Evolutionary conservation across 2,113 vertebrate genomes (phyloP).

Genomic region (Hepsetus odoe): DNA sequence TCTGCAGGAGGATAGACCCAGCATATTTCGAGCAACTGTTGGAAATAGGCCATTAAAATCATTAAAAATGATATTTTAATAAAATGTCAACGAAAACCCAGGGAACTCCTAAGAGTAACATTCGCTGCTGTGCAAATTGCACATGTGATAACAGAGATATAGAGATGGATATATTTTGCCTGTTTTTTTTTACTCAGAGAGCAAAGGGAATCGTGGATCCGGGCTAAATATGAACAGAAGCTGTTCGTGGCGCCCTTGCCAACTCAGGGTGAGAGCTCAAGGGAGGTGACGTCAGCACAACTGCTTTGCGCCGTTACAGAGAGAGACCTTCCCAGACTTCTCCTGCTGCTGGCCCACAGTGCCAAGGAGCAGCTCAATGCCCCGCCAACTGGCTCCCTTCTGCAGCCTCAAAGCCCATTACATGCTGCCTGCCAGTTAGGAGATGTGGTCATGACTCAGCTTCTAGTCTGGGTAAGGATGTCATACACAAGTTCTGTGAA

Average conservation of each 20-base stretch:
- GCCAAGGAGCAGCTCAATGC: constrained; percentile 86
- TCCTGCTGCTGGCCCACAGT: constrained; percentile 90
- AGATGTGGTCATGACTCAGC: constrained; percentile 93
- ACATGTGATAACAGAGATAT: background rate
- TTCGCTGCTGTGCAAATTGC: too few species aligned
- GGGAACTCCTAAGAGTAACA: background rate
- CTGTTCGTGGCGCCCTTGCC: constrained; percentile 85
- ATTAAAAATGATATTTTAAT: background rate
- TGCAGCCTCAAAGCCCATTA: constrained; percentile 78
- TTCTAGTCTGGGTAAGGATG: constrained; percentile 89
- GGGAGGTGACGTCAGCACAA: constrained; percentile 70
- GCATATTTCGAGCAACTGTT: too few species aligned
- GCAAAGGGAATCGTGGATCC: constrained; percentile 92
- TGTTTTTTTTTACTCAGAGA: constrained; percentile 73
- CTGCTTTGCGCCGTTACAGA: constrained; percentile 82
- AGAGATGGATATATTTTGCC: background rate
- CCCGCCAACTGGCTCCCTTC: constrained; percentile 58
- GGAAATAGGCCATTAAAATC: background rate
- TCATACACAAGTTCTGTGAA: background rate
- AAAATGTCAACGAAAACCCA: background rate
- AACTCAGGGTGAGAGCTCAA: constrained; percentile 52
- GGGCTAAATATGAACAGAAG: constrained; percentile 92
- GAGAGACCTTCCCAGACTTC: constrained; percentile 82
- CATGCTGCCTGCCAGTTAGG: constrained; percentile 88
- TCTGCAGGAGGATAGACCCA: background rate